These are phyloP conservation scores for Tricholaema leucomelas DNA, from an alignment of 2,113 vertebrate genomes.

Conservation along the genomic window DNA sequence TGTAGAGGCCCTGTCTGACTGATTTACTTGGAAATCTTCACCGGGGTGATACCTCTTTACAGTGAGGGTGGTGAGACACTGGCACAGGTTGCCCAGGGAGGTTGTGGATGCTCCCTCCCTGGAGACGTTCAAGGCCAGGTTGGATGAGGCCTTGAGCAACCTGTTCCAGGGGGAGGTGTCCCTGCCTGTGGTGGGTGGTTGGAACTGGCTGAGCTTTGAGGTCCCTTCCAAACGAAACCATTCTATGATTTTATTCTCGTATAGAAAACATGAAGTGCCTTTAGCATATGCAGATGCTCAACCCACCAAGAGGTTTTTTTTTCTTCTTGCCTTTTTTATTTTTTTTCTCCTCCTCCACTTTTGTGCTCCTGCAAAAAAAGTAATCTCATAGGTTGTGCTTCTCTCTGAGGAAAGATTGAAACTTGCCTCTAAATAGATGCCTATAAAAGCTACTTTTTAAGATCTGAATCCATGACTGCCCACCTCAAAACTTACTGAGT, in stretches of 20 bases:
- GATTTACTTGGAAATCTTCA: neutral
- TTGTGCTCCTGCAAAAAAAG: neutral
- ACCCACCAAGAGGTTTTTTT: neutral
- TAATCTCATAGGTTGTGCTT: neutral
- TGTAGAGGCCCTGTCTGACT: neutral
- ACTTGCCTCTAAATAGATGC: neutral
- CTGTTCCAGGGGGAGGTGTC: too few species aligned
- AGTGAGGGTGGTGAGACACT: too few species aligned
- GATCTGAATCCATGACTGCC: neutral
- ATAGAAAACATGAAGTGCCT: neutral
- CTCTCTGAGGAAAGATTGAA: neutral
- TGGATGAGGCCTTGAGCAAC: too few species aligned
- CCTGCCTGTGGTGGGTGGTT: too few species aligned
- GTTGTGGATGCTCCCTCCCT: too few species aligned
- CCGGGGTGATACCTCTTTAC: neutral
- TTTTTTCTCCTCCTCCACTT: neutral
- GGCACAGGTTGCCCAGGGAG: too few species aligned
- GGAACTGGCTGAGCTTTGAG: too few species aligned
- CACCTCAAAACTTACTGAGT: neutral
- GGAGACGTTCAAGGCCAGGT: too few species aligned
- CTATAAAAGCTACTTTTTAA: neutral
- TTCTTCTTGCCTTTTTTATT: neutral
- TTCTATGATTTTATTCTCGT: too few species aligned
- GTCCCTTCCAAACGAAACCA: too few species aligned
- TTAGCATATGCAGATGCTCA: conserved; percentile 1